Percentiles rank a stretch among this genome's conserved stretches.
phyloP scores from a whole-genome alignment of 1,140 invertebrate species.

The Drosophila prosaltans region DNA sequence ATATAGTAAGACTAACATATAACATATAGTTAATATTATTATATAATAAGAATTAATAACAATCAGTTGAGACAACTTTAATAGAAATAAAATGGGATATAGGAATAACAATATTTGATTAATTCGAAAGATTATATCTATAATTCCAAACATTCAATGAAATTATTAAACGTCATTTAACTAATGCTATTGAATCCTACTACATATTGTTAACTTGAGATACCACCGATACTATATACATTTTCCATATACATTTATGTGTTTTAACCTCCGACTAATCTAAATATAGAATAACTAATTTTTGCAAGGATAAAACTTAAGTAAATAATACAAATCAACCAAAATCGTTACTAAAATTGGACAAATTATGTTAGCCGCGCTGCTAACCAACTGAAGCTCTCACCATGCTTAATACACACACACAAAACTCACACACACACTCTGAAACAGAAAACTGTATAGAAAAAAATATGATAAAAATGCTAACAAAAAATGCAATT shows the following conservation, averaged over 20 bases:
- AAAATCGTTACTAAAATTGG: slow-evolving; percentile 40
- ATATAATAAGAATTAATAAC: too few species aligned
- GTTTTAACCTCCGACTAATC: not conserved
- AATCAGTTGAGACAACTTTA: too few species aligned
- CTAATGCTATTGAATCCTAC: not conserved
- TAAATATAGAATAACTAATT: not conserved
- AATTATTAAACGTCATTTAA: not conserved
- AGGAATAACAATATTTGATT: too few species aligned
- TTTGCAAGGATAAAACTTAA: slow-evolving; percentile 4
- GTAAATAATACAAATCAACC: not conserved
- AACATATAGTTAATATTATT: too few species aligned
- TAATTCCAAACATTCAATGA: too few species aligned
- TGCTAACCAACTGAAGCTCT: not conserved
- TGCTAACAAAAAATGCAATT: slow-evolving; percentile 36
- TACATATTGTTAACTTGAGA: not conserved
- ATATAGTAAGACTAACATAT: too few species aligned
- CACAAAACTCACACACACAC: not conserved
- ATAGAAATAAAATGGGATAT: too few species aligned
- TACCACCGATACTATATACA: not conserved
- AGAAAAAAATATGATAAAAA: slow-evolving; percentile 2
- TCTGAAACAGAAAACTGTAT: not conserved
- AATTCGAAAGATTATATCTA: too few species aligned
- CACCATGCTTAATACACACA: slow-evolving; percentile 4
- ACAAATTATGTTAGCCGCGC: slow-evolving; percentile 12
- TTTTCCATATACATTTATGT: not conserved